Evolutionary conservation across 1,140 invertebrate species (phyloP), one percentile per base, ranked within the genome.

Genomic region (Ceratosolen fusciceps): DNA sequence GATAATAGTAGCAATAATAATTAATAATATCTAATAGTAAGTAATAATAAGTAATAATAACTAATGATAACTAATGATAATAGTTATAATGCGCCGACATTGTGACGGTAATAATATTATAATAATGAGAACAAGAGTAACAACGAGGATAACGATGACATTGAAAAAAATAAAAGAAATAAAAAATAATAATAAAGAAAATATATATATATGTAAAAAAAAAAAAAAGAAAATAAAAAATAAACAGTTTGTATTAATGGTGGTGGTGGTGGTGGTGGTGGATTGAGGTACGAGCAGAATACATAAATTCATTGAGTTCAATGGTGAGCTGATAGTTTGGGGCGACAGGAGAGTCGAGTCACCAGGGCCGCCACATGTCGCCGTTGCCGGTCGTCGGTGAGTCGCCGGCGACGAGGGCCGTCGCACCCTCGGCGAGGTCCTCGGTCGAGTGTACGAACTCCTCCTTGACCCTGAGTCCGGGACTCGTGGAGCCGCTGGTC

Each of bases 361-460:
- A 91, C 90, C 90, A 91, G 0, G 90, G 90, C 73, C 90, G 85
- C 90, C 90, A 91, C 90, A 91, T 91, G 76, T 90, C 90, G 8
- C 87, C 86, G 68, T 88, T 88, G 7, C 86, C 84, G 34, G 88
- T 84, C 73, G 84, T 86, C 21, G 87, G 85, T 43, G 88, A 83
- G 74, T 85, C 80, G 12, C 54, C 47, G 10, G 1, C 71, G 43
- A 72, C 49, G 1, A 62, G 37, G 34, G 77, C 16, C 12, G 43
- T 52, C 21, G 70, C 34, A 7, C 49, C 58, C 26, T 71, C 76
- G 9, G 85, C 83, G 19, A 86, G 77, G 79, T 87, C 86, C 70
- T 88, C 86, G 1, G 74, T 83, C 0, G 72, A 43, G 21, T 73
- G 21, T 8, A 82, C 34, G 73, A 83, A 84, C 74, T 87, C 85